Percentiles rank a stretch among this genome's conserved stretches.
Conservation (phyloP, 2,888 invertebrate species). For the Drosophila kambysellisi region DNA sequence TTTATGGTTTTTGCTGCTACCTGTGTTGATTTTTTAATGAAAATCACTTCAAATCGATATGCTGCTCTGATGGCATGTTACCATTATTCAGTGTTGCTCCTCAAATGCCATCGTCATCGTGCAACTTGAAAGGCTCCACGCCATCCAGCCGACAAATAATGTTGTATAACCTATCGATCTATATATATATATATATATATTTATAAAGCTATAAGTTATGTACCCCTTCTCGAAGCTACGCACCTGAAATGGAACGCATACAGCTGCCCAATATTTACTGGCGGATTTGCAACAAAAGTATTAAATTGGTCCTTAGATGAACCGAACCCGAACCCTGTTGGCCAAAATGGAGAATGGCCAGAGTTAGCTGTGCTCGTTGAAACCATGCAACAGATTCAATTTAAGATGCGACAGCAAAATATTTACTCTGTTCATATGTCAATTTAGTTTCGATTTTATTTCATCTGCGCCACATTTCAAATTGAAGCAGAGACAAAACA, state of each 20-base stretch:
- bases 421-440: slow-evolving; percentile 17
- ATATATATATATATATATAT: background rate
- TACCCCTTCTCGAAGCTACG: slow-evolving; percentile 9
- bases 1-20: slow-evolving; percentile 50
- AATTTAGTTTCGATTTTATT: background rate
- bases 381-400: slow-evolving; percentile 18
- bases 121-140: slow-evolving; percentile 44
- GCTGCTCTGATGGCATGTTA: slow-evolving; percentile 27
- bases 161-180: background rate
- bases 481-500: background rate
- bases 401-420: slow-evolving; percentile 9
- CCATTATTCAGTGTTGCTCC: slow-evolving; percentile 10
- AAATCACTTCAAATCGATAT: slow-evolving; percentile 77
- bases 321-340: slow-evolving; percentile 49
- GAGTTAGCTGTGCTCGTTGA: slow-evolving; percentile 47
- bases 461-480: background rate
- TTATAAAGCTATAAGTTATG: background rate
- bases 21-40: slow-evolving; percentile 74
- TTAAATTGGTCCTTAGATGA: slow-evolving; percentile 64
- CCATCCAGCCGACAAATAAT: slow-evolving; percentile 8
- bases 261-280: slow-evolving; percentile 70
- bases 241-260: slow-evolving; percentile 25
- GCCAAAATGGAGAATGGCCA: slow-evolving; percentile 48
- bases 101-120: slow-evolving; percentile 7
- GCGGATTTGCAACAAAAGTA: slow-evolving; percentile 64